phyloP scores from a whole-genome alignment of 2,888 invertebrate genomes.

The Drosophila mimetica region DNA sequence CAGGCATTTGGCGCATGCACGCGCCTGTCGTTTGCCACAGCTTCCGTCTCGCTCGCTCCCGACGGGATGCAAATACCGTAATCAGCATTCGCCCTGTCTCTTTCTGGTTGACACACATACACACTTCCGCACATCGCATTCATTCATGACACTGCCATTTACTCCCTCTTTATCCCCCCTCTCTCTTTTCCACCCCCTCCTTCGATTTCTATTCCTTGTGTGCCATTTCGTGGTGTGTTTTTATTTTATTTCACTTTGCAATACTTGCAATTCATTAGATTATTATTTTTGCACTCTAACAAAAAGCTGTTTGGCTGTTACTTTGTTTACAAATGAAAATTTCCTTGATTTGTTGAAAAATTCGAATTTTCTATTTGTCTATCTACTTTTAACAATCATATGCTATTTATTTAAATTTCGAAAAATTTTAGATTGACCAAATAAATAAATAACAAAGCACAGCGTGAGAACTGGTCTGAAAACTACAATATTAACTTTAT shows the following conservation, averaged over 20 bases:
- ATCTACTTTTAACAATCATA: constrained; percentile 24
- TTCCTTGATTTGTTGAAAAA: background rate
- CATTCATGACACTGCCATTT: constrained; percentile 61
- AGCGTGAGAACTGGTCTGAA: background rate
- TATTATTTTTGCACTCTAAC: constrained; percentile 5
- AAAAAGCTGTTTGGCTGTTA: background rate
- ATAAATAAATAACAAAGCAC: background rate
- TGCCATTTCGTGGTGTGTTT: constrained; percentile 6
- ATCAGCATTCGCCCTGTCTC: constrained; percentile 24
- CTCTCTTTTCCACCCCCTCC: background rate
- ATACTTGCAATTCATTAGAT: constrained; percentile 1
- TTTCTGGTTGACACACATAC: constrained; percentile 53
- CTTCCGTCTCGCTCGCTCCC: constrained; percentile 14
- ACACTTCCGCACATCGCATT: constrained; percentile 65
- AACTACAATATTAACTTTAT: background rate
- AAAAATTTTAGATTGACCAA: background rate
- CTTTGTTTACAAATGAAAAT: constrained; percentile 14
- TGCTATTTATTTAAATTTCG: background rate
- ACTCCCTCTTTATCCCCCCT: constrained; percentile 18
- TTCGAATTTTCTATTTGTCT: background rate
- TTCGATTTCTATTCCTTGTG: background rate
- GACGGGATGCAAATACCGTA: constrained; percentile 40
- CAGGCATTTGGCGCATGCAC: constrained; percentile 48
- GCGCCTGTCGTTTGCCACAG: constrained; percentile 20
- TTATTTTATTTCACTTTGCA: constrained; percentile 11